Conservation (phyloP, 2,888 invertebrate genomes). For the Tricholauxania praeusta region DNA sequence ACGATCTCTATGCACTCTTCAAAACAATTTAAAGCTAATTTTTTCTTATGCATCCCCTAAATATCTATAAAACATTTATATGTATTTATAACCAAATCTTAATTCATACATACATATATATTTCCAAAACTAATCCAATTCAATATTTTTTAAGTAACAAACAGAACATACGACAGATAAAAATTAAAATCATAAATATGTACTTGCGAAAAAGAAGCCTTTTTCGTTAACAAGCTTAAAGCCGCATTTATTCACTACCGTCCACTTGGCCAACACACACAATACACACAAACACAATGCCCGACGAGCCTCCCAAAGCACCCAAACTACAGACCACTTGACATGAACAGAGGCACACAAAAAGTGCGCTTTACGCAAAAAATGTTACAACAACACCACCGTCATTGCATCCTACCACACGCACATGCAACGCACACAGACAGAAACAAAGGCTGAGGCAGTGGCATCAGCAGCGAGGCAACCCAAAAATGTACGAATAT, state of each 20-base stretch:
- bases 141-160: slow-evolving; percentile 20
- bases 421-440: slow-evolving; percentile 8
- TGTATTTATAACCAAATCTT: neutral
- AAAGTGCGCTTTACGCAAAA: slow-evolving; percentile 48
- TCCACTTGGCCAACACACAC: slow-evolving; percentile 40
- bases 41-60: too few relatives aligned
- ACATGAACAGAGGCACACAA: slow-evolving; percentile 47
- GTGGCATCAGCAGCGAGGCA: slow-evolving; percentile 7
- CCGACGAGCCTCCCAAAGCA: neutral
- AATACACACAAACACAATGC: slow-evolving; percentile 8
- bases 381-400: slow-evolving; percentile 28
- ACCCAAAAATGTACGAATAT: slow-evolving; percentile 49
- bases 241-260: slow-evolving; percentile 59
- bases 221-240: slow-evolving; percentile 57
- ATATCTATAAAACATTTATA: neutral
- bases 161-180: slow-evolving; percentile 23
- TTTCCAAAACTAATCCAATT: slow-evolving; percentile 13
- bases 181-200: slow-evolving; percentile 31
- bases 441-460: slow-evolving; percentile 10
- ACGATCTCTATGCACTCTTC: too few relatives aligned
- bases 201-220: slow-evolving; percentile 35
- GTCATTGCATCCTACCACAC: slow-evolving; percentile 36
- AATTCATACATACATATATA: neutral
- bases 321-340: neutral
- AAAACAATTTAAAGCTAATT: too few relatives aligned